Base-by-base conservation (phyloP, 2,888 invertebrate genomes). In the Leucophenga montana region DNA sequence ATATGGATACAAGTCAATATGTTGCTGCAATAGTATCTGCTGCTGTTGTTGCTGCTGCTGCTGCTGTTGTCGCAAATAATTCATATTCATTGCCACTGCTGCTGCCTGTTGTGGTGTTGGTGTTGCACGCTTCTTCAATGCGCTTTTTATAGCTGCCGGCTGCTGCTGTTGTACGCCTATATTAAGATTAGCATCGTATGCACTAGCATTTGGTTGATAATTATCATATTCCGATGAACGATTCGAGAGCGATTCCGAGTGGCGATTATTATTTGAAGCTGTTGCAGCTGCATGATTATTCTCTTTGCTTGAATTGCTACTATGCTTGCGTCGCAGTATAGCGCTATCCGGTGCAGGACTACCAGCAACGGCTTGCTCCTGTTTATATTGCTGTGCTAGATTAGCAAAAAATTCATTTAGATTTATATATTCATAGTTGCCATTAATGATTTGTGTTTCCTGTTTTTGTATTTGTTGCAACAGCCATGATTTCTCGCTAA, bases 401-500 rank as follows among this genome's bases (percentile, higher is more conserved):
- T 80, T 85, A 20, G 78, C 73, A 65, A 86, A 82, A 67, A 86
- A 82, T 69, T 87, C 87, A 65, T 86, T 86, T 59, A 85, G 73
- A 48, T 86, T 86, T 73, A 85, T 71, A 53, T 84, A 84, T 61
- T 88, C 87, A 73, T 84, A 85, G 66, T 84, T 87, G 20, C 87
- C 87, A 71, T 86, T 86, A n/a, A 88, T 75, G 13, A 89, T 85
- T 71, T 87, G 84, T 0, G 86, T 73, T 75, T 89, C 88, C 73
- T 89, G 88, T 44, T 88, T 88, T 71, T 88, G 87, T 18, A 89
- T 83, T 73, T 89, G 88, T 61, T 88, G 88, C 70, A 88, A 73
- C 5, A 88, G 76, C 85, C 86, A 86, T 71, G 85, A 88, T 73
- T 89, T 89, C 65, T 89, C 89, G 67, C 85, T 87, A 0, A 89